Base-by-base conservation (phyloP, 2,888 invertebrate genomes). In the Polymixis flavicincta region DNA sequence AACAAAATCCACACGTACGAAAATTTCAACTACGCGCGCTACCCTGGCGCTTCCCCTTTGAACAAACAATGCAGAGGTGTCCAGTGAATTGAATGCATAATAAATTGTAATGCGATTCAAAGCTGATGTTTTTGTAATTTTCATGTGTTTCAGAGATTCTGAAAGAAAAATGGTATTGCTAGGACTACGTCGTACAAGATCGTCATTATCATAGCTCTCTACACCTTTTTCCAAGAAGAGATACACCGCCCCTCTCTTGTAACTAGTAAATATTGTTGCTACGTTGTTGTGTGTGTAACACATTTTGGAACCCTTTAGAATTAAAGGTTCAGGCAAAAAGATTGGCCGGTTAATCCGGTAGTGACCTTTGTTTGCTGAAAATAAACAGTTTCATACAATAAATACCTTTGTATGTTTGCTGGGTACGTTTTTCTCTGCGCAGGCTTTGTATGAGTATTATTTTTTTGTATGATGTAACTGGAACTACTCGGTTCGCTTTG, bases 281-380 rank as follows among this genome's bases (percentile, higher is more conserved):
- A 60, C 22, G 17, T 59, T 63, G 17, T 37, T 55, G 55, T 60
- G 19, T 42, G 11, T 42, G 11, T 54, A 60, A 54, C 37, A 73
- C 25, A 60, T 60, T 85, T 55, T 64, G 69, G 17, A 37, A 86
- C 78, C 85, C 80, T 76, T 88, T 90, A 11, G 14, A 4, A 48
- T 17, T 89, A 87, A 89, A 89, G 83, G 88, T 87, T 70, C 73
- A 50, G 75, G 63, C 45, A 76, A 37, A 50, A 85, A 25, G 82
- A 83, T 86, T 75, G 78, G 61, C 60, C 57, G 54, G 22, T 37
- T 67, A 52, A 83, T 83, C 63, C 45, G n/a, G 2, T 17, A 55
- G 17, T 1, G 4, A 28, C 57, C 9, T 57, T 57, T 57, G n/a
- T 55, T 55, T 25, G 8, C 14, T 8, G 13, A 50, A 65, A 50